These are phyloP conservation scores for Oreochromis mossambicus DNA, from an alignment of 2,797 vertebrate species.

Conservation along the genomic window DNA sequence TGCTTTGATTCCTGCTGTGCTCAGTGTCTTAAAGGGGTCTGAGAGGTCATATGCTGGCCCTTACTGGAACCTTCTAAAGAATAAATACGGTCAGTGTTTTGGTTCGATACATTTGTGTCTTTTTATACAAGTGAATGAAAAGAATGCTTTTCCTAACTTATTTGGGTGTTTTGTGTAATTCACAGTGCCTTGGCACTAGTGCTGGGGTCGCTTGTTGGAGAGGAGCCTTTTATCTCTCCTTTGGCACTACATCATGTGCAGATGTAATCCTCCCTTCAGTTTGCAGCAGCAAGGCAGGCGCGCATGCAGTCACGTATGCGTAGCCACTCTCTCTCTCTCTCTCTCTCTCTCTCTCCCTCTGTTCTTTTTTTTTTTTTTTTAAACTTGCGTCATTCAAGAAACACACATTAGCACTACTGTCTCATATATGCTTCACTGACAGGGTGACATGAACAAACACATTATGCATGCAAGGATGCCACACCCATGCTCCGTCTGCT, in stretches of 20 bases:
- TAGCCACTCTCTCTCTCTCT: background rate
- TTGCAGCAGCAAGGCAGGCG: conserved; percentile 16
- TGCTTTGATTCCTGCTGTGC: background rate
- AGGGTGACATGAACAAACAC: background rate
- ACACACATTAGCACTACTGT: background rate
- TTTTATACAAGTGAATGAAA: background rate
- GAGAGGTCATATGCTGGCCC: background rate
- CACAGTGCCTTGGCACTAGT: background rate
- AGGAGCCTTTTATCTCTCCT: conserved; percentile 6
- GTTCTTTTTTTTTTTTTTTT: background rate
- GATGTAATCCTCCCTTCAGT: conserved; percentile 38
- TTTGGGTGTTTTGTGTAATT: background rate
- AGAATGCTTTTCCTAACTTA: background rate
- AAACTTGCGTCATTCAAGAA: background rate
- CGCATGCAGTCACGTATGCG: conserved; percentile 5
- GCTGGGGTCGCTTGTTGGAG: background rate
- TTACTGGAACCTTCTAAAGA: background rate
- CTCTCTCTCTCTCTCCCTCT: background rate
- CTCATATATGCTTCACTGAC: background rate
- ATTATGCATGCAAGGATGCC: conserved; percentile 13
- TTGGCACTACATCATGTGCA: conserved; percentile 12
- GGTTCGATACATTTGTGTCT: background rate
- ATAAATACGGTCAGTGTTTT: background rate
- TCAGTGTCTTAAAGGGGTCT: background rate
- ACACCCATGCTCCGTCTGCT: conserved; percentile 43